Evolutionary conservation across 2,113 vertebrate genomes (phyloP), one percentile per base, ranked within the genome.

Genomic region (Eulemur rufifrons): DNA sequence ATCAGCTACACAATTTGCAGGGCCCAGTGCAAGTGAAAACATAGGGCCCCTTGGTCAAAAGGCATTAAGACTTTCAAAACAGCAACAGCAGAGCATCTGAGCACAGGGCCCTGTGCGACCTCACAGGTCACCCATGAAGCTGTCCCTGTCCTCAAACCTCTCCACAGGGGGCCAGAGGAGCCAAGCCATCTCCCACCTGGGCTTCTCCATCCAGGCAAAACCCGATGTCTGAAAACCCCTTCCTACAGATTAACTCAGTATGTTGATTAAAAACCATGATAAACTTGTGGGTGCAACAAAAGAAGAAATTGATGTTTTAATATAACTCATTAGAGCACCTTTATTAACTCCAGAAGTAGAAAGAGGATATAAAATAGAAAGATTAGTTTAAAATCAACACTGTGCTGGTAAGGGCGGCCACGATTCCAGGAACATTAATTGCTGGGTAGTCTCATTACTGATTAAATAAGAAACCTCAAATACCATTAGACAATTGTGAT

Each of bases 391-490:
- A 94, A 97, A 98, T 77, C 96, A 88, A 96, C 96, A 95, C 81
- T 0, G 15, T 14, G 0, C 20, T 34, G 37, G 74, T 92, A 69
- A 97, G 97, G 95, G 96, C 81, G 73, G 91, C 54, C 0, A 0
- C 6, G 37, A 96, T 95, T 86, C 91, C 96, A 88, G 86, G 83
- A 95, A 97, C 97, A 98, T 96, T 98, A 97, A 98, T 98, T 98
- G 96, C 86, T 89, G 92, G 97, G 94, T 97, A 73, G 61, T 85
- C 96, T 96, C 97, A 97, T 97, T 98, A 97, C 97, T 97, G 97
- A 97, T 98, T 97, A 98, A 98, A 97, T 95, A 97, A 98, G 91
- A 98, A 97, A 98, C 96, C 94, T 89, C 97, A 96, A 96, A 98
- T 96, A 73, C 96, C 89, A 81, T 95, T 93, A 98, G 95, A 97